Percentiles rank a stretch among this genome's conserved stretches.
Evolutionary conservation across 2,113 vertebrate species (phyloP).

Genomic region (Brachionichthys hirsutus): DNA sequence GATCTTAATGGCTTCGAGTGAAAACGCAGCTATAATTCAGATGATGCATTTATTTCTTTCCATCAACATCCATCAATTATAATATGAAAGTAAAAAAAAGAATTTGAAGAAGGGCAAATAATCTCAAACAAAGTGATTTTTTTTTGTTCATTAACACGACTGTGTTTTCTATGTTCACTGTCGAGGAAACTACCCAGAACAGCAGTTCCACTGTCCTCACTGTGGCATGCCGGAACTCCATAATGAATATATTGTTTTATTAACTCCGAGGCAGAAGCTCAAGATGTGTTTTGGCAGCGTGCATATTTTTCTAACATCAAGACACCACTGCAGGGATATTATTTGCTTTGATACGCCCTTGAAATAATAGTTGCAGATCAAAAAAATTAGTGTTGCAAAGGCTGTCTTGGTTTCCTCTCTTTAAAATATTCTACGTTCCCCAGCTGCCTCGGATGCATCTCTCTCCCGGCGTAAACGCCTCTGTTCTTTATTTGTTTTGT

Average conservation of each 20-base stretch:
- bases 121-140: no score
- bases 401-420: slow-evolving; percentile 44
- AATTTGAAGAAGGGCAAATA: no score
- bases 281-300: slow-evolving; percentile 39
- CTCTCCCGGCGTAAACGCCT: slow-evolving; percentile 61
- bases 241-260: slow-evolving; percentile 46
- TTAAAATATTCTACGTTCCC: slow-evolving; percentile 67
- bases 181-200: slow-evolving; percentile 34
- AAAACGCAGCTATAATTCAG: slow-evolving; percentile 9
- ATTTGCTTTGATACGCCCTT: slow-evolving; percentile 67
- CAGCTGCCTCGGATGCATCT: slow-evolving; percentile 44
- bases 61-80: no score
- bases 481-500: slow-evolving; percentile 49
- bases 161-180: slow-evolving; percentile 24
- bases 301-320: slow-evolving; percentile 56
- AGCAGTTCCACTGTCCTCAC: slow-evolving; percentile 16
- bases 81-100: no score
- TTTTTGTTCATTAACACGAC: no score
- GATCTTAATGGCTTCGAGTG: slow-evolving; percentile 25
- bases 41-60: neutral
- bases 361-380: slow-evolving; percentile 66
- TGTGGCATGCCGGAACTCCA: slow-evolving; percentile 25
- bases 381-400: slow-evolving; percentile 54
- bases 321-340: slow-evolving; percentile 44
- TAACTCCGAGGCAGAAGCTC: slow-evolving; percentile 11